These are phyloP conservation scores for Aurelia coerulea DNA, from an alignment of 30 jellyfish, hydroid and myxozoan species.

Conservation along the genomic window DNA sequence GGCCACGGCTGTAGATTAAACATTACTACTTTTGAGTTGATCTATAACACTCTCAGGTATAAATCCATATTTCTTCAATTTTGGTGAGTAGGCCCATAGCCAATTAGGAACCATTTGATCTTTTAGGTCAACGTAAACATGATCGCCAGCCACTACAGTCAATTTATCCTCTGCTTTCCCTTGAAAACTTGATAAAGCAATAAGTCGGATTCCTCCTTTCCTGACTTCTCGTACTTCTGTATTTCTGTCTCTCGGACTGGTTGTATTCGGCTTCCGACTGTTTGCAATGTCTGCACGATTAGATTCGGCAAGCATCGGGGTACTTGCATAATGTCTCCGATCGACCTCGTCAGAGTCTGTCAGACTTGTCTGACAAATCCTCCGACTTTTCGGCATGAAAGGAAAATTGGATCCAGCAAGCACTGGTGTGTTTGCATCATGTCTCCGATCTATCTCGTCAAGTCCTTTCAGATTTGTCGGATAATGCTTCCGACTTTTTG, in stretches of 20 bases:
- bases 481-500: no score
- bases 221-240: background rate
- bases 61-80: conserved; percentile 62
- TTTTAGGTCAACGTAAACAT: conserved; percentile 50
- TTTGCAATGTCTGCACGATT: no score
- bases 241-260: background rate
- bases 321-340: no score
- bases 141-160: conserved; percentile 77
- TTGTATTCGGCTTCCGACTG: no score
- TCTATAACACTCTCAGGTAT: conserved; percentile 69
- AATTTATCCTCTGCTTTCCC: conserved; percentile 55
- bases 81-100: conserved; percentile 87
- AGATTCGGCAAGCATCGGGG: no score
- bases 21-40: conserved; percentile 36
- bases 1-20: background rate
- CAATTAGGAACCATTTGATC: conserved; percentile 64
- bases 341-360: no score
- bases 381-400: no score
- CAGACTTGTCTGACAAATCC: no score
- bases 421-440: no score
- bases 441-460: no score
- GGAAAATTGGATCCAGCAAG: no score
- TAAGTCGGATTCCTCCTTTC: conserved; percentile 42
- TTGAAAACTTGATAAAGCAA: conserved; percentile 62
- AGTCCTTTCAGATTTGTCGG: no score